These are phyloP conservation scores for Neopipo cinnamomea DNA, from an alignment of 2,113 vertebrate species.

Conservation along the genomic window DNA sequence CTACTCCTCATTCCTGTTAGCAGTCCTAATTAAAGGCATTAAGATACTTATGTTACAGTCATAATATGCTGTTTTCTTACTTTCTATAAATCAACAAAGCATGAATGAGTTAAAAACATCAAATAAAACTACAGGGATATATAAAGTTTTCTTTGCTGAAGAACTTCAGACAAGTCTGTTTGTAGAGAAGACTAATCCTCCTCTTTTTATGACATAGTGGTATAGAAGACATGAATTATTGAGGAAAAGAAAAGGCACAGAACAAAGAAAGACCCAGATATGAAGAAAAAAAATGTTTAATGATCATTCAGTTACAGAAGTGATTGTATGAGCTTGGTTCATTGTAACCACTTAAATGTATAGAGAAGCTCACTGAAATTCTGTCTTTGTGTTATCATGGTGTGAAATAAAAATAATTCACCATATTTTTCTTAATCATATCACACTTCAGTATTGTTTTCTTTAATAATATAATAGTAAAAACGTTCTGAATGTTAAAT, in stretches of 20 bases:
- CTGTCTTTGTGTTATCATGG: not conserved
- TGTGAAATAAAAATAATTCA: not conserved
- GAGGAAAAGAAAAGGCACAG: not conserved
- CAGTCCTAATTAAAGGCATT: not conserved
- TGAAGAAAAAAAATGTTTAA: not conserved
- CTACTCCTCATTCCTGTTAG: not conserved
- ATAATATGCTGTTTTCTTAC: not conserved
- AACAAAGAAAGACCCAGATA: not conserved
- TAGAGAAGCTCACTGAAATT: not conserved
- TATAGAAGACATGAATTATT: not conserved
- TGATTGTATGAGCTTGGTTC: not conserved
- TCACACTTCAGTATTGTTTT: not conserved
- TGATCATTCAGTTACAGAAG: not conserved
- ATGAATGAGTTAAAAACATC: not conserved
- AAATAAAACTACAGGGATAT: not conserved
- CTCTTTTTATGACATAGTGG: not conserved
- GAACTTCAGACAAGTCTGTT: not conserved
- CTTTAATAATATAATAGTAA: not conserved
- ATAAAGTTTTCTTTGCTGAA: not conserved
- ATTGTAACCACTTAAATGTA: not conserved
- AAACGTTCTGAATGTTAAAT: not conserved
- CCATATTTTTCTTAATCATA: not conserved
- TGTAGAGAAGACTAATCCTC: not conserved
- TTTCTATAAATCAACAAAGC: not conserved
- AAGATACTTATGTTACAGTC: not conserved